Conservation (phyloP, 2,113 vertebrate species). For the Phaethon lepturus region DNA sequence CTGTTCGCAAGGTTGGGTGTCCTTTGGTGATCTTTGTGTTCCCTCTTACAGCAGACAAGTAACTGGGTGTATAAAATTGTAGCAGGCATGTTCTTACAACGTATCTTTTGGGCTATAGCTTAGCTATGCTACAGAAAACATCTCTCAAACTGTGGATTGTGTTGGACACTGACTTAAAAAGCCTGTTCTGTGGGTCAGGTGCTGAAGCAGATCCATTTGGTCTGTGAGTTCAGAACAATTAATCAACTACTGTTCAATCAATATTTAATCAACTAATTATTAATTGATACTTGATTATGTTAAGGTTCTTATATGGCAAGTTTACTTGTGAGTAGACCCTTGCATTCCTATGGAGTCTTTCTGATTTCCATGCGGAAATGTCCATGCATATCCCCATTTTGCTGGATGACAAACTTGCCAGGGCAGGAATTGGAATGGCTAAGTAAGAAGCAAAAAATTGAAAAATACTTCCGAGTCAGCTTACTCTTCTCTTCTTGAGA, state of each 20-base stretch:
- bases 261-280: not conserved
- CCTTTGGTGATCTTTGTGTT: not conserved
- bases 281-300: not conserved
- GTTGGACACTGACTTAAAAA: not conserved
- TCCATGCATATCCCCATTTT: not conserved
- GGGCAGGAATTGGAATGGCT: not conserved
- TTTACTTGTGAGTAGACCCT: not conserved
- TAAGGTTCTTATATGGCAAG: not conserved
- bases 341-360: not conserved
- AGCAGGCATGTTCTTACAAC: not conserved
- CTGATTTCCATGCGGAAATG: not conserved
- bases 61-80: not conserved
- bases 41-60: not conserved
- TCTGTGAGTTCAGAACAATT: not conserved
- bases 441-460: not conserved
- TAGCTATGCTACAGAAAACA: accelerated
- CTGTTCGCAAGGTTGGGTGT: no score
- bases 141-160: not conserved
- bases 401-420: not conserved
- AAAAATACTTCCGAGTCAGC: not conserved
- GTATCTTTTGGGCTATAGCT: not conserved
- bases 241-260: not conserved
- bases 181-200: accelerated
- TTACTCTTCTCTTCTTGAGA: not conserved
- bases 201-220: not conserved